Conservation (phyloP, 1,140 invertebrate genomes). For the Aphaenogaster floridana region DNA sequence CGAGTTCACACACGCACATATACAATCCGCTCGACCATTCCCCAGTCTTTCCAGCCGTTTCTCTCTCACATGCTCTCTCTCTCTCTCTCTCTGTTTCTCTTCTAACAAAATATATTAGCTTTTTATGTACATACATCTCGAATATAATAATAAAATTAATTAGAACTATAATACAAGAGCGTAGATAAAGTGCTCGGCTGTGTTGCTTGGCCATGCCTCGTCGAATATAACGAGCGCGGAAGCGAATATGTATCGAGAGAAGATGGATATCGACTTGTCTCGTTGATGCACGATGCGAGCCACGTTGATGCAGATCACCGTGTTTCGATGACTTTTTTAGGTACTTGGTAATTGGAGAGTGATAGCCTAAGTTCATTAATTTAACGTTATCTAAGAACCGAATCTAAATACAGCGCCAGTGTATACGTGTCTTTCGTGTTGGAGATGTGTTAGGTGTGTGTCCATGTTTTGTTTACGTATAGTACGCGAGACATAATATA, state of each 20-base stretch:
- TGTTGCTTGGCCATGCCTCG: slow-evolving; percentile 1
- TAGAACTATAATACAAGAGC: slow-evolving; percentile 81
- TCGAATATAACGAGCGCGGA: slow-evolving; percentile 9
- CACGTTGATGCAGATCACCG: slow-evolving; percentile 45
- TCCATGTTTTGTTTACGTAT: slow-evolving; percentile 20
- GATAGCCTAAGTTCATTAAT: slow-evolving; percentile 68
- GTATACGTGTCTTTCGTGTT: background rate
- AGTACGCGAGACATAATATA: slow-evolving; percentile 26
- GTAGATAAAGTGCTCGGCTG: slow-evolving; percentile 63
- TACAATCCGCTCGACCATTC: slow-evolving; percentile 28
- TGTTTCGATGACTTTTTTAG: slow-evolving; percentile 66
- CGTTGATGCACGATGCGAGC: slow-evolving; percentile 13
- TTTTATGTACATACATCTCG: slow-evolving; percentile 82
- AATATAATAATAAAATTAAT: slow-evolving; percentile 80
- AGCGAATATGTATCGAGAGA: slow-evolving; percentile 56
- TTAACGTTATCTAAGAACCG: slow-evolving; percentile 62
- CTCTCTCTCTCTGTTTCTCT: slow-evolving; percentile 36
- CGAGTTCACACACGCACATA: slow-evolving; percentile 27
- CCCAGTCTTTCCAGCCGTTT: slow-evolving; percentile 33
- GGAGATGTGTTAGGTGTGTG: background rate
- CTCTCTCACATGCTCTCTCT: slow-evolving; percentile 53
- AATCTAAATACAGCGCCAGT: slow-evolving; percentile 55
- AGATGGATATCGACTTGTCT: slow-evolving; percentile 17
- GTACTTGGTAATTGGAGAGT: slow-evolving; percentile 69
- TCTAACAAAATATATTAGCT: slow-evolving; percentile 86